phyloP scores from a whole-genome alignment of 2,888 invertebrate species.

The Caenorhabditis sp. region DNA sequence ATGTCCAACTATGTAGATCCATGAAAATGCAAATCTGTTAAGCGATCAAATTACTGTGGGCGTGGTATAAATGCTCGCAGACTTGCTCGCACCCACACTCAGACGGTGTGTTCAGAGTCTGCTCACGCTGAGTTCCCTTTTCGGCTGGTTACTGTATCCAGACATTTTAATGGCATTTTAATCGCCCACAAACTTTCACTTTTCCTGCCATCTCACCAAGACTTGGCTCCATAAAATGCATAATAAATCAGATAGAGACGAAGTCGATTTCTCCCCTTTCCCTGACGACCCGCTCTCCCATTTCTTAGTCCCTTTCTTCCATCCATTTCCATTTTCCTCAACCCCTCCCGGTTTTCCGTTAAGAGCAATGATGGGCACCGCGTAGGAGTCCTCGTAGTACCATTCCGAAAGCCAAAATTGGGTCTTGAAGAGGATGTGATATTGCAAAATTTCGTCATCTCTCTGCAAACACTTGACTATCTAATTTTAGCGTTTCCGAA shows the following conservation, averaged over 20 bases:
- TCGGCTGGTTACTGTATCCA: no score
- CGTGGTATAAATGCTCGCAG: no score
- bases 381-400: conserved; percentile 28
- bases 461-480: conserved; percentile 50
- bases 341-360: not conserved
- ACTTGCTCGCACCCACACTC: no score
- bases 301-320: not conserved
- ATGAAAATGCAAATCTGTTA: no score
- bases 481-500: conserved; percentile 35
- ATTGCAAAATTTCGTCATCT: conserved; percentile 24
- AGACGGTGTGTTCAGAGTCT: no score
- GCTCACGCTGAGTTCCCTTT: no score
- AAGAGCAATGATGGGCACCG: not conserved
- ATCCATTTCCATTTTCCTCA: conserved; percentile 7
- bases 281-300: conserved; percentile 10
- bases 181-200: no score
- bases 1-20: no score
- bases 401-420: conserved; percentile 17
- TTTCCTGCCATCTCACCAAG: no score
- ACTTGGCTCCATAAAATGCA: conserved; percentile 35
- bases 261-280: not conserved
- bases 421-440: conserved; percentile 23
- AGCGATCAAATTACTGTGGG: no score
- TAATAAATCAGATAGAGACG: conserved; percentile 41
- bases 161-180: no score